phyloP scores from a whole-genome alignment of 2,113 vertebrate genomes.

The Polypterus senegalus region DNA sequence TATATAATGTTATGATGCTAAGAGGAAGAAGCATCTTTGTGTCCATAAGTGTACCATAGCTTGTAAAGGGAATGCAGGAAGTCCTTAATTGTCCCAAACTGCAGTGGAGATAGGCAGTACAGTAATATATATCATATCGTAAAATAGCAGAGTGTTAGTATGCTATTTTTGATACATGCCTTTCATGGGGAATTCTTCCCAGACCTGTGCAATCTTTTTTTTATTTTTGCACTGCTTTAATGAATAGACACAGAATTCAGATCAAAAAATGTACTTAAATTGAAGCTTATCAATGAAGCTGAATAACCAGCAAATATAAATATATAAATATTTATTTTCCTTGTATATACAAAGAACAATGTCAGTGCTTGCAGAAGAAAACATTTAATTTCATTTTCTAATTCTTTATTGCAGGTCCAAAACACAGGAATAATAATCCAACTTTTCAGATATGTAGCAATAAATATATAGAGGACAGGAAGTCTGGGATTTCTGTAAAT shows the following conservation, averaged over 20 bases:
- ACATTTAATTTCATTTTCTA: constrained; percentile 35
- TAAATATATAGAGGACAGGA: constrained; percentile 10
- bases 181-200: constrained; percentile 51
- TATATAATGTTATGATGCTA: constrained; percentile 18
- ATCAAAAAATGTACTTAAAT: no score
- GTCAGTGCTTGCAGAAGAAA: constrained; percentile 31
- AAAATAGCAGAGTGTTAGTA: constrained; percentile 45
- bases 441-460: constrained; percentile 46
- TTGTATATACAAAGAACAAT: constrained; percentile 32
- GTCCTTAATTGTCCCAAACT: constrained; percentile 47
- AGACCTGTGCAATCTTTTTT: constrained; percentile 48
- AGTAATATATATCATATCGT: constrained; percentile 13
- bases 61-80: constrained; percentile 27
- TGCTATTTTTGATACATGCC: constrained; percentile 58
- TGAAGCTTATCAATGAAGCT: no score
- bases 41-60: constrained; percentile 28
- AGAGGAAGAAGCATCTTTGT: constrained; percentile 26
- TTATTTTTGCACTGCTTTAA: constrained; percentile 31
- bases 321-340: no score
- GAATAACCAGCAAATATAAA: no score
- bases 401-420: constrained; percentile 25
- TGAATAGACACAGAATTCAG: constrained; percentile 6
- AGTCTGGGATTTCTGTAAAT: constrained; percentile 16
- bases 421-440: constrained; percentile 7
- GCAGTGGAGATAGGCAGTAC: constrained; percentile 49